These are phyloP conservation scores for Oscheius sp. DNA, from an alignment of 2,888 invertebrate species.

Conservation along the genomic window DNA sequence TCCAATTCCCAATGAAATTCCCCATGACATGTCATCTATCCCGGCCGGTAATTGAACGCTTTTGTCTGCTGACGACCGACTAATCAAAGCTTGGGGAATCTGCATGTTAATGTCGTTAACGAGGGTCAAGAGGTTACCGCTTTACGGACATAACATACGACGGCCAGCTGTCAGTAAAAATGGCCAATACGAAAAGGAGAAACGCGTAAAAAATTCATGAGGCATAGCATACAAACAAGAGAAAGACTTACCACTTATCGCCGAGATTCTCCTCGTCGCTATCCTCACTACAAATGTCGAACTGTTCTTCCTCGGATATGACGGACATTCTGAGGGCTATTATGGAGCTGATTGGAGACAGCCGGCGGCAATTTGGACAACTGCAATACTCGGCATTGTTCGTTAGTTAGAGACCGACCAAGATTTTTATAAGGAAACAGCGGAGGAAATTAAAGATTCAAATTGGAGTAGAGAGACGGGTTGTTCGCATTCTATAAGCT, in stretches of 20 bases:
- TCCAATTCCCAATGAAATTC: slow-evolving; percentile 3
- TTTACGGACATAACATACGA: slow-evolving; percentile 1
- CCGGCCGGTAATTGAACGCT: too few relatives aligned
- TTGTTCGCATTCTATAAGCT: too few relatives aligned
- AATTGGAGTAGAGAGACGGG: too few relatives aligned
- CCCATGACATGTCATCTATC: background rate
- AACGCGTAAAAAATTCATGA: background rate
- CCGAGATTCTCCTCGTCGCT: slow-evolving; percentile 50
- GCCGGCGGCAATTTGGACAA: slow-evolving; percentile 8
- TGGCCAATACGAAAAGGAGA: background rate
- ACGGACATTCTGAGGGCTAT: slow-evolving; percentile 24
- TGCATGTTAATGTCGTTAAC: slow-evolving; percentile 21
- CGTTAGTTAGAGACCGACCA: background rate
- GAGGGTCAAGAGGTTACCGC: slow-evolving; percentile 25
- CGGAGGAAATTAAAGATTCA: too few relatives aligned
- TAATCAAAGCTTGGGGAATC: slow-evolving; percentile 21
- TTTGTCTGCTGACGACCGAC: background rate
- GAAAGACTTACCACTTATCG: slow-evolving; percentile 45
- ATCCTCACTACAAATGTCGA: slow-evolving; percentile 34
- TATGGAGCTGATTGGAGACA: slow-evolving; percentile 17
- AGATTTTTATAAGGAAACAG: too few relatives aligned
- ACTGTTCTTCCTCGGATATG: slow-evolving; percentile 36
- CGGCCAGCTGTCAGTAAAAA: slow-evolving; percentile 6
- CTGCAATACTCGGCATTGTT: background rate
- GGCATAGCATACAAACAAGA: background rate